Evolutionary conservation across 2,113 vertebrate species (phyloP).

Genomic region (Beaufortia kweichowensis): DNA sequence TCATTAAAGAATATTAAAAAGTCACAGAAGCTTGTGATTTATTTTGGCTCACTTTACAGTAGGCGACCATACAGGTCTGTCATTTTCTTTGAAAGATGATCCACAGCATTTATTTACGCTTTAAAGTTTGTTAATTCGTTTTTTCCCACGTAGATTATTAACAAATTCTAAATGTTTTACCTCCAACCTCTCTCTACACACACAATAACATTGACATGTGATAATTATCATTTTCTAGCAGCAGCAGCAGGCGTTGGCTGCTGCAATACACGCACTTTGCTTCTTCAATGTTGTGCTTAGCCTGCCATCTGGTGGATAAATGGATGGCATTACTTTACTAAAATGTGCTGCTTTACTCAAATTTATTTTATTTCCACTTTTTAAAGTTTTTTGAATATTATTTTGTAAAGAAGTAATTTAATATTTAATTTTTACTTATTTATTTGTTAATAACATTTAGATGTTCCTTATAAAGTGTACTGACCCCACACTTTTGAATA

Average conservation of each 20-base stretch:
- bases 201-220: too few species aligned
- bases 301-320: slow-evolving; percentile 12
- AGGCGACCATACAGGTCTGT: too few species aligned
- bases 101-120: background rate
- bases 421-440: too few species aligned
- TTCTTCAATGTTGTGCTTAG: background rate
- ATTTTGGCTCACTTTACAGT: too few species aligned
- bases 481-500: too few species aligned
- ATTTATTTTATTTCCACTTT: too few species aligned
- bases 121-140: background rate
- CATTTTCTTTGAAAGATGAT: background rate
- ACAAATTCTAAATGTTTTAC: background rate
- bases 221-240: background rate
- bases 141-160: background rate
- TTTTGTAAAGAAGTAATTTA: too few species aligned
- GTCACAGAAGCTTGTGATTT: too few species aligned
- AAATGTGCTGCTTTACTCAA: too few species aligned
- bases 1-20: background rate
- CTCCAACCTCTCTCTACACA: background rate
- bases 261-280: background rate
- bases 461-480: too few species aligned
- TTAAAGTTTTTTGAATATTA: too few species aligned
- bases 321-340: background rate
- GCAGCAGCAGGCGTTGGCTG: background rate
- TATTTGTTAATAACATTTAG: too few species aligned